These are phyloP conservation scores for Tricholaema leucomelas DNA, from an alignment of 2,113 vertebrate species.

Conservation along the genomic window DNA sequence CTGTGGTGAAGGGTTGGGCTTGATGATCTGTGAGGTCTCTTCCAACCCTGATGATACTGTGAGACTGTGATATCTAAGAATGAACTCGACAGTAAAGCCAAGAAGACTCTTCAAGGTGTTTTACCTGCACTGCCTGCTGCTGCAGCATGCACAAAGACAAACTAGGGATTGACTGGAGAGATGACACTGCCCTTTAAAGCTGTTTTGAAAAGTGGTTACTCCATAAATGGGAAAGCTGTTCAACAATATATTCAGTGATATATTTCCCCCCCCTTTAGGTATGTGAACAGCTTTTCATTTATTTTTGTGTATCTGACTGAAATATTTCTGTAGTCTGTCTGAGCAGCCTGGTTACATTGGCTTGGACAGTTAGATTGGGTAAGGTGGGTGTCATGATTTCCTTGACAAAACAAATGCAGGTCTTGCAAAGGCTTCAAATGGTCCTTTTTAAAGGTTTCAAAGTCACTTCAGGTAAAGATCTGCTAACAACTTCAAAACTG, in stretches of 20 bases:
- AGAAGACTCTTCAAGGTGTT: not conserved
- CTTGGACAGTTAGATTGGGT: not conserved
- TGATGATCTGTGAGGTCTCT: no score
- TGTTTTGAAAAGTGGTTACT: not conserved
- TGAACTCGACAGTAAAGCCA: not conserved
- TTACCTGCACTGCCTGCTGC: not conserved
- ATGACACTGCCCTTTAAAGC: not conserved
- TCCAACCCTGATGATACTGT: no score
- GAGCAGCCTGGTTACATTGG: not conserved
- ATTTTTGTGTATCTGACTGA: not conserved
- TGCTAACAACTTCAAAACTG: not conserved
- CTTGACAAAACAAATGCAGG: not conserved
- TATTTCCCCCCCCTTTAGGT: not conserved
- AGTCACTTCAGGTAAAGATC: not conserved
- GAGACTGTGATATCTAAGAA: not conserved
- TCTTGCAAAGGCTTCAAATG: conserved; percentile 15
- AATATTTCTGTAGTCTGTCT: not conserved
- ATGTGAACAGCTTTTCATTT: not conserved
- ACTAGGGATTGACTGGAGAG: not conserved
- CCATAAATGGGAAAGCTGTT: not conserved
- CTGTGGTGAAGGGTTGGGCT: no score
- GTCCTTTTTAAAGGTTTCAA: conserved; percentile 12
- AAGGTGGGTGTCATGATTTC: not conserved
- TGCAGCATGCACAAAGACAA: not conserved
- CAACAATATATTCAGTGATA: not conserved